phyloP scores from a whole-genome alignment of 2,888 invertebrate species.

The Maniola hyperantus region DNA sequence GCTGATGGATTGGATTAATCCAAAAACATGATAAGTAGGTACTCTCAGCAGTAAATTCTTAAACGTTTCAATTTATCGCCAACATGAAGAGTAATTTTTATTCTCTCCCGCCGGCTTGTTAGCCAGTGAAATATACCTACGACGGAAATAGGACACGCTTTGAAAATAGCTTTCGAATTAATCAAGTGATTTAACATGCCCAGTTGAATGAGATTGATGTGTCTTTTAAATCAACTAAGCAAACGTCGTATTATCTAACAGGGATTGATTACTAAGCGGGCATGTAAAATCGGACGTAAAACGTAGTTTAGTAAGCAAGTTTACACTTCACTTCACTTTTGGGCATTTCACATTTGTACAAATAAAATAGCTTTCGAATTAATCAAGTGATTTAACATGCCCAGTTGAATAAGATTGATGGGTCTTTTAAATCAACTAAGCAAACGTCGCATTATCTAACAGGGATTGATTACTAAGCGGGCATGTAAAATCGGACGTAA shows the following conservation, averaged over 20 bases:
- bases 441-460: slow-evolving; percentile 10
- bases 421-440: slow-evolving; percentile 22
- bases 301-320: too few relatives aligned
- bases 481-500: not conserved
- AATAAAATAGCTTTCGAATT: too few relatives aligned
- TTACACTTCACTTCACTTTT: too few relatives aligned
- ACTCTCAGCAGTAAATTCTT: not conserved
- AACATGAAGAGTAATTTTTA: slow-evolving; percentile 70
- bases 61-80: slow-evolving; percentile 47
- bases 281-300: too few relatives aligned
- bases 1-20: too few relatives aligned
- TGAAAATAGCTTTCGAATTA: slow-evolving; percentile 39
- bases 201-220: slow-evolving; percentile 35
- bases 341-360: too few relatives aligned
- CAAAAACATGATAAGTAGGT: not conserved
- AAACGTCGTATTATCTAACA: slow-evolving; percentile 20
- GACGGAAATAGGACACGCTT: slow-evolving; percentile 40
- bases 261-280: not conserved
- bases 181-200: slow-evolving; percentile 39
- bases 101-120: slow-evolving; percentile 65
- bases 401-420: slow-evolving; percentile 34
- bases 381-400: slow-evolving; percentile 23
- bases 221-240: slow-evolving; percentile 27
- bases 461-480: not conserved
- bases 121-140: slow-evolving; percentile 49